These are phyloP conservation scores for Micronisus gabar DNA, from an alignment of 2,113 vertebrate genomes.

Conservation along the genomic window DNA sequence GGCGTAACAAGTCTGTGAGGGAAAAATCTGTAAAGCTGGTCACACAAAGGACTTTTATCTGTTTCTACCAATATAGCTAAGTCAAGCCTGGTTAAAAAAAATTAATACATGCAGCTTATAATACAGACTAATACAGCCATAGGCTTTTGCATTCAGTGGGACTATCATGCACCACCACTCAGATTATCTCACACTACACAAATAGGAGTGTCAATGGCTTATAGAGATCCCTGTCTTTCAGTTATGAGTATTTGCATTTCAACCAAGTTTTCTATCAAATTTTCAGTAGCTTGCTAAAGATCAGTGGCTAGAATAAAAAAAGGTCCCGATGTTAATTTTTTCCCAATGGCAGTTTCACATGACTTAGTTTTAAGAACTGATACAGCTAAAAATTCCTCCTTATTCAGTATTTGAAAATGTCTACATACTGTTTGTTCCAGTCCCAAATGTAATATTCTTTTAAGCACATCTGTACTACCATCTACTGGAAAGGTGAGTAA, in stretches of 20 bases:
- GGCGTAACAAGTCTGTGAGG: background rate
- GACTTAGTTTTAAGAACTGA: slow-evolving; percentile 27
- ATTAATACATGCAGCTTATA: background rate
- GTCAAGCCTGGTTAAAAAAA: background rate
- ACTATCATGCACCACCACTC: background rate
- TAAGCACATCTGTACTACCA: slow-evolving; percentile 77
- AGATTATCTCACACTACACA: background rate
- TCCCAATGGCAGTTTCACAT: background rate
- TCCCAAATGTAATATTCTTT: slow-evolving; percentile 30
- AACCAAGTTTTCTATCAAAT: background rate
- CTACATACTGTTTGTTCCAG: slow-evolving; percentile 4
- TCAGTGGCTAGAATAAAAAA: background rate
- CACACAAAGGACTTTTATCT: background rate
- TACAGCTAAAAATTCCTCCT: background rate
- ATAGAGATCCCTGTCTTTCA: background rate
- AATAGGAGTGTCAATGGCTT: background rate
- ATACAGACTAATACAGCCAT: background rate
- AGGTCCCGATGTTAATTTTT: background rate
- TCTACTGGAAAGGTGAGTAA: slow-evolving; percentile 78
- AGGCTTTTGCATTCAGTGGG: background rate
- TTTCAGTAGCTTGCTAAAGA: background rate
- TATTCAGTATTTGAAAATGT: slow-evolving; percentile 21
- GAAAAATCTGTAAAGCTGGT: background rate
- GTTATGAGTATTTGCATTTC: background rate
- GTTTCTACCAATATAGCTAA: background rate